phyloP scores from a whole-genome alignment of 2,113 vertebrate species.

The Copsychus sechellarum region DNA sequence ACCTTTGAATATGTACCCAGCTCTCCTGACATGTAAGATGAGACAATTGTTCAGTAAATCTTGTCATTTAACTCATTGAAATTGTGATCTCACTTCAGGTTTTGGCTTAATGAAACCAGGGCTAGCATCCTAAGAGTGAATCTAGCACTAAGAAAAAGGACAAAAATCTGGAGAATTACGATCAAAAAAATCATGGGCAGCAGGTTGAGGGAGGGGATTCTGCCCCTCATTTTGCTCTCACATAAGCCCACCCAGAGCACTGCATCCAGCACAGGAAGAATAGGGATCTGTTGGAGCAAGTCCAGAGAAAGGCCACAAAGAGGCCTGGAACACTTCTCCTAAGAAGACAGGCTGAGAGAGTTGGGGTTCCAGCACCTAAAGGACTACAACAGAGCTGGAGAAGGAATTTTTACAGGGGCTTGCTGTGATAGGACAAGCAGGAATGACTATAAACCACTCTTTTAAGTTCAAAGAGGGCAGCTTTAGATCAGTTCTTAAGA shows the following conservation, averaged over 20 bases:
- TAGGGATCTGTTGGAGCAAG: background rate
- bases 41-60: background rate
- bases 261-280: background rate
- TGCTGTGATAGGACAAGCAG: background rate
- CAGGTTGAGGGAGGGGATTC: background rate
- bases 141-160: background rate
- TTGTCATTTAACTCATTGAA: background rate
- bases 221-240: background rate
- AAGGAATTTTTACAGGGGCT: background rate
- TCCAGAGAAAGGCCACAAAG: background rate
- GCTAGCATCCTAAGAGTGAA: background rate
- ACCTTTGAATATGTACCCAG: background rate
- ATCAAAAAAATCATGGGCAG: background rate
- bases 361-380: background rate
- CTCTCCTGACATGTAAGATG: background rate
- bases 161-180: background rate
- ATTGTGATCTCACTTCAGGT: background rate
- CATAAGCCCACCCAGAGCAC: background rate
- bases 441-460: background rate
- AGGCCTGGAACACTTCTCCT: background rate
- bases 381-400: background rate
- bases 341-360: background rate
- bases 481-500: background rate
- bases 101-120: background rate
- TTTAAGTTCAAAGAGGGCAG: background rate